Conservation (phyloP, 1,140 invertebrate species). For the Drosophila insularis region DNA sequence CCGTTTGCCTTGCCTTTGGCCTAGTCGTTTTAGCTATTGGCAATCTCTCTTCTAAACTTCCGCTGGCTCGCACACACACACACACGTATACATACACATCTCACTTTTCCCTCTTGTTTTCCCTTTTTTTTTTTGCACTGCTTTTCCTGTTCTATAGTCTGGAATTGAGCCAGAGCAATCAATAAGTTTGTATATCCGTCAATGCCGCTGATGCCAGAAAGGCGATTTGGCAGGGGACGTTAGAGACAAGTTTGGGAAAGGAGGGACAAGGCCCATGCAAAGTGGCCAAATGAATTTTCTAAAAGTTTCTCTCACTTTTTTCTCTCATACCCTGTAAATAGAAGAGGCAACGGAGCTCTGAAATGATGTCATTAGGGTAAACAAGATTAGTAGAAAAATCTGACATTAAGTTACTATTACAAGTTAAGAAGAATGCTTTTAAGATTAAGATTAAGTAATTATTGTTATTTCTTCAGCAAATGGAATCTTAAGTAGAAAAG, state of each 20-base stretch:
- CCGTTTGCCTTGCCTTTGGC: slow-evolving; percentile 13
- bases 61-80: slow-evolving; percentile 47
- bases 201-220: slow-evolving; percentile 13
- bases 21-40: slow-evolving; percentile 52
- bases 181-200: slow-evolving; percentile 69
- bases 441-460: no score
- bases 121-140: slow-evolving; percentile 31
- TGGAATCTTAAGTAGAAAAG: no score
- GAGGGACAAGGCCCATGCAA: slow-evolving; percentile 43
- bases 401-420: no score
- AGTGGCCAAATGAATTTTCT: slow-evolving; percentile 56
- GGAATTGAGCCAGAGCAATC: slow-evolving; percentile 55
- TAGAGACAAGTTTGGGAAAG: background rate
- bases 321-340: background rate
- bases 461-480: no score
- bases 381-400: no score
- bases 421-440: no score
- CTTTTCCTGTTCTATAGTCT: slow-evolving; percentile 26
- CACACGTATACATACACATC: slow-evolving; percentile 21
- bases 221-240: background rate
- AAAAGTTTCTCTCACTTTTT: slow-evolving; percentile 48
- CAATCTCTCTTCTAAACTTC: slow-evolving; percentile 73
- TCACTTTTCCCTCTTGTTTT: background rate
- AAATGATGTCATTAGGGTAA: no score
- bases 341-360: background rate